Evolutionary conservation across 1,140 invertebrate genomes (phyloP), one percentile per base, ranked within the genome.

Genomic region (Zelostemma sp.): DNA sequence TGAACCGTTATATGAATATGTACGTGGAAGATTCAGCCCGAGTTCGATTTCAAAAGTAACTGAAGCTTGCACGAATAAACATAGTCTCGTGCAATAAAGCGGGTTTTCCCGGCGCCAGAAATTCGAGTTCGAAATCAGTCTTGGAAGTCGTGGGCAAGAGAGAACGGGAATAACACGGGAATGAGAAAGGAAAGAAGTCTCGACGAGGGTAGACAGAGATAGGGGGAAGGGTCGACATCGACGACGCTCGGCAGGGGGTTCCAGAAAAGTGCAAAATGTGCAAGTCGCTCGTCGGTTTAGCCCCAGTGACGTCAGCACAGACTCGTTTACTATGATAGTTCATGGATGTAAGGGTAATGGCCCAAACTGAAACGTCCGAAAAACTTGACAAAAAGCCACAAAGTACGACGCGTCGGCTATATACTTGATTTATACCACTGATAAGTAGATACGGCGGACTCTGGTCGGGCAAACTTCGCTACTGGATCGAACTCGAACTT

Each of bases 241-340:
- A 66, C 63, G 74, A 67, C 59, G 67, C 70, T 68, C 59, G 74
- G 57, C 58, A 62, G 63, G 62, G n/a, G 67, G 63, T 68, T 68
- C 60, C 58, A 64, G 67, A 79, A 79, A 79, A 79, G 74, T 79
- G 77, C 75, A 76, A 79, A 79, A 79, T 77, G 75, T 79, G 77
- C 75, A 79, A 72, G 59, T 72, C 66, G 61, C 60, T 58, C 57
- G 61, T 68, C 55, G 65, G 60, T 67, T 66, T 65, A 72, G 72
- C 53, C 68, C 31, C 63, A 68, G 65, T 73, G 70, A 72, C 70
- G 77, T 79, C 77, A 75, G 75, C 75, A 75, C 47, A 63, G 62
- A 66, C 65, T 75, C 69, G 68, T 74, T 70, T 69, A 54, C 56
- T 49, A 56, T 45, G 58, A 63, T 60, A 59, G 41, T 38, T 53